Base-by-base conservation (phyloP, 64 coral and sea anemone species). In the Actinia tenebrosa region DNA sequence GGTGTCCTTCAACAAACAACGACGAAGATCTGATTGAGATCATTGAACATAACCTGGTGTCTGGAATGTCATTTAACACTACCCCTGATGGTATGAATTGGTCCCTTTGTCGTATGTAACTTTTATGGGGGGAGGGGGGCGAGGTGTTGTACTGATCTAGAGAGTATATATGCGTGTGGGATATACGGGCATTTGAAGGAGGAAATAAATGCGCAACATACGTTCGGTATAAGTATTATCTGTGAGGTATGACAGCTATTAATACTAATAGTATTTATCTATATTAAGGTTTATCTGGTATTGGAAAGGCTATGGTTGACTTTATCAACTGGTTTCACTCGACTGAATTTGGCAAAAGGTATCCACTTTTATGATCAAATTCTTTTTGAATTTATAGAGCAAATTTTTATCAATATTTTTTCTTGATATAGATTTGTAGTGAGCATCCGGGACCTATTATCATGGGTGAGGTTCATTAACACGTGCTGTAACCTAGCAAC, bases 401-500 rank as follows among this genome's bases (percentile, higher is more conserved):
- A 56, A 88, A 64, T 80, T 45, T 44, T 78, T 82, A 26, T 14
- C 30, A 14, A 16, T 30, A 46, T 61, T 16, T 18, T 72, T 91
- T 56, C 52, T 53, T 16, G 62, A 45, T 84, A 15, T 56, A 98
- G 96, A 84, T 92, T 92, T 90, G 88, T 98, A 0, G 83, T 94
- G 43, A 98, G 92, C 78, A 88, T 92, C 88, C 88, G 96, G n/a
- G 92, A 98, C 64, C 81, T 98, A 42, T 86, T 98, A 1, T 98
- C 92, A 0, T 98, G 96, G 96, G 96, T 98, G 17, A 81, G 80
- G 69, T 98, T 98, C 78, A 98, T 98, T 68, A 98, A 98, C 60
- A 94, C 84, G 4, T 98, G 96, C 69, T 55, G 80, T 71, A 16
- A 42, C 10, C 44, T 47, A 71, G 42, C 58, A 16, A 10, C 59